These are phyloP conservation scores for Cyclophora albipunctata DNA, from an alignment of 2,888 invertebrate genomes.

Conservation along the genomic window DNA sequence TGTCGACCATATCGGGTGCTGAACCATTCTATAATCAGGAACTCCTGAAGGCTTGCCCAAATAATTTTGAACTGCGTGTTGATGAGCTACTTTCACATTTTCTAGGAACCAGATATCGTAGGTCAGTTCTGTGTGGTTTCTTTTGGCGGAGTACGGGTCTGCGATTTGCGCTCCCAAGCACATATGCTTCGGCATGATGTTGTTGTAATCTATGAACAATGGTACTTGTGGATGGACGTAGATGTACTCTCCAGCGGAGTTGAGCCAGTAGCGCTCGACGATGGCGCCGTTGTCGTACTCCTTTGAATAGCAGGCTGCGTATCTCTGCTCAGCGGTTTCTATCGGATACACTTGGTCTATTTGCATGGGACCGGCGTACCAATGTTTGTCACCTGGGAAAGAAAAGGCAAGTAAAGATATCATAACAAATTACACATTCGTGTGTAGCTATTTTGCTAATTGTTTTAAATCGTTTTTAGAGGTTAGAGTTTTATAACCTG, in stretches of 20 bases:
- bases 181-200: constrained; percentile 62
- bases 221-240: constrained; percentile 78
- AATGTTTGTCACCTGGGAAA: constrained; percentile 61
- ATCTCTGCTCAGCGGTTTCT: constrained; percentile 64
- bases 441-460: too few relatives aligned
- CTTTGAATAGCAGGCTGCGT: constrained; percentile 72
- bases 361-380: constrained; percentile 82
- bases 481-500: too few relatives aligned
- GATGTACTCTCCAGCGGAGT: constrained; percentile 80
- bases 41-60: constrained; percentile 77
- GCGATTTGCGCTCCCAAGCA: constrained; percentile 75
- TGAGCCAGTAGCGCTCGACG: constrained; percentile 82
- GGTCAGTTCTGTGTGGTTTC: constrained; percentile 55
- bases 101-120: constrained; percentile 78
- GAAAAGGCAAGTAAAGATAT: background rate
- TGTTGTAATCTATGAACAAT: constrained; percentile 82
- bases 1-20: constrained; percentile 91
- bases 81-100: constrained; percentile 77
- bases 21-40: constrained; percentile 81
- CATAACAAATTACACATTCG: background rate
- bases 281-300: constrained; percentile 74
- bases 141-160: constrained; percentile 67
- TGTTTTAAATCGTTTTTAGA: too few relatives aligned
- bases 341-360: constrained; percentile 77
- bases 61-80: constrained; percentile 76